A percentile compares a stretch with the other conserved stretches of the same genome.
Conservation (phyloP, 2,113 vertebrate species). For the Oreotrochilus melanogaster region DNA sequence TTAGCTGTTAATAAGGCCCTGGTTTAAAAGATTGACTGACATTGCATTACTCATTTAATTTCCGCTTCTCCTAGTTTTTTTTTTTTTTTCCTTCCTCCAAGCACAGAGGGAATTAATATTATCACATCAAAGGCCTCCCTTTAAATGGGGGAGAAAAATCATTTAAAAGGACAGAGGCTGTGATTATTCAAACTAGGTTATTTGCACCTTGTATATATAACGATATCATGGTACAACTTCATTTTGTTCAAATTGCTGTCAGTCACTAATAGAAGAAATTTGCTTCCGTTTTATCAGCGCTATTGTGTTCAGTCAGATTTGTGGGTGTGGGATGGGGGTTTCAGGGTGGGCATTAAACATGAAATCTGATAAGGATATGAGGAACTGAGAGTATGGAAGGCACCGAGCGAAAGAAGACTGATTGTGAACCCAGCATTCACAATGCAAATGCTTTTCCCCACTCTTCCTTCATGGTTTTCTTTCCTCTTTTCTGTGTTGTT, state of each 20-base stretch:
- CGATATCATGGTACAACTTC: conserved; percentile 91
- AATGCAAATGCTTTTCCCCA: conserved; percentile 76
- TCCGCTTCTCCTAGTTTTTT: conserved; percentile 87
- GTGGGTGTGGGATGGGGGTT: conserved; percentile 36
- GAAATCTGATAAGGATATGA: conserved; percentile 92
- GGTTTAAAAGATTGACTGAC: conserved; percentile 93
- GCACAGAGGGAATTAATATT: conserved; percentile 92
- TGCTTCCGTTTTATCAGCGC: conserved; percentile 89
- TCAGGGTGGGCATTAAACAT: conserved; percentile 82
- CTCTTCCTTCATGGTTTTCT: not conserved
- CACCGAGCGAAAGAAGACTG: conserved; percentile 76
- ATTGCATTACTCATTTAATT: conserved; percentile 94
- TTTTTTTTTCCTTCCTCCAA: conserved; percentile 77
- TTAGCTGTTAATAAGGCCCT: conserved; percentile 93
- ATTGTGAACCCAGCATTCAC: conserved; percentile 73
- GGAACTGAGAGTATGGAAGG: conserved; percentile 79
- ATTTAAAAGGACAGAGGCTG: conserved; percentile 96
- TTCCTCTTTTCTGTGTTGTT: not conserved
- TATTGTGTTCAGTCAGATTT: conserved; percentile 84
- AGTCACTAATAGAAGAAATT: conserved; percentile 94
- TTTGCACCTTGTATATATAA: conserved; percentile 90
- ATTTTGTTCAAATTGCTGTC: conserved; percentile 95
- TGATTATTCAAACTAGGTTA: conserved; percentile 97
- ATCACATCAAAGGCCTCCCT: conserved; percentile 95
- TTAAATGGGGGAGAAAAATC: conserved; percentile 91